phyloP scores from a whole-genome alignment of 2,113 vertebrate species.

The Dascyllus trimaculatus region DNA sequence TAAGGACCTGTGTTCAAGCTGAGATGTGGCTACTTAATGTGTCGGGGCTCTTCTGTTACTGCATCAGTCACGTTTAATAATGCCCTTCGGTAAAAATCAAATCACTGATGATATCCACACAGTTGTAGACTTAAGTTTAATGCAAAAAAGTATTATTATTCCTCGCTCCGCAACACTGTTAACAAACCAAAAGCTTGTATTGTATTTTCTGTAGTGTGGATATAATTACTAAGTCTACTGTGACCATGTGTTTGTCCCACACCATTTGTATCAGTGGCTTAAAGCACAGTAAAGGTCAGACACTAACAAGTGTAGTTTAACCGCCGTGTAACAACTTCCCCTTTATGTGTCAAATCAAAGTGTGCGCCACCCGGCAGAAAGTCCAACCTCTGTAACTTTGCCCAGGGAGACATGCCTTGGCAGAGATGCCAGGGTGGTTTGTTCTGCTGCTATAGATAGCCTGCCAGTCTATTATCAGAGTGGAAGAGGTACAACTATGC shows the following conservation, averaged over 20 bases:
- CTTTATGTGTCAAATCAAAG: constrained; percentile 33
- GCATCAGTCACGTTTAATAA: too few species aligned
- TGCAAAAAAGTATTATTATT: too few species aligned
- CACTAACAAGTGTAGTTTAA: not conserved
- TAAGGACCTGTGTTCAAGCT: too few species aligned
- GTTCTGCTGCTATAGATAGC: constrained; percentile 80
- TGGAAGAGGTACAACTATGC: constrained; percentile 70
- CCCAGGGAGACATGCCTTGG: constrained; percentile 52
- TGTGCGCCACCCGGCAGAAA: constrained; percentile 27
- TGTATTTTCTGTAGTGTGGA: not conserved
- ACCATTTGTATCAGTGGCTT: not conserved
- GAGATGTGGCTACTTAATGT: too few species aligned
- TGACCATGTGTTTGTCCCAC: not conserved
- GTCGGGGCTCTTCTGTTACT: too few species aligned
- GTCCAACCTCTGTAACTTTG: constrained; percentile 44
- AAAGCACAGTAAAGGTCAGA: constrained; percentile 1
- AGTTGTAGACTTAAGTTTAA: too few species aligned
- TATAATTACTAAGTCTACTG: not conserved
- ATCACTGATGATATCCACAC: too few species aligned
- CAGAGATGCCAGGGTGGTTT: constrained; percentile 71
- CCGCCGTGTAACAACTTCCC: constrained; percentile 7
- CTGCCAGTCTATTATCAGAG: constrained; percentile 76
- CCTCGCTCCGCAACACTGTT: not conserved
- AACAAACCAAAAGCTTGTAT: too few species aligned
- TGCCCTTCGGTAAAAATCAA: too few species aligned